Evolutionary conservation across 2,888 invertebrate genomes (phyloP).

Genomic region (Gonocerus acuteangulatus): DNA sequence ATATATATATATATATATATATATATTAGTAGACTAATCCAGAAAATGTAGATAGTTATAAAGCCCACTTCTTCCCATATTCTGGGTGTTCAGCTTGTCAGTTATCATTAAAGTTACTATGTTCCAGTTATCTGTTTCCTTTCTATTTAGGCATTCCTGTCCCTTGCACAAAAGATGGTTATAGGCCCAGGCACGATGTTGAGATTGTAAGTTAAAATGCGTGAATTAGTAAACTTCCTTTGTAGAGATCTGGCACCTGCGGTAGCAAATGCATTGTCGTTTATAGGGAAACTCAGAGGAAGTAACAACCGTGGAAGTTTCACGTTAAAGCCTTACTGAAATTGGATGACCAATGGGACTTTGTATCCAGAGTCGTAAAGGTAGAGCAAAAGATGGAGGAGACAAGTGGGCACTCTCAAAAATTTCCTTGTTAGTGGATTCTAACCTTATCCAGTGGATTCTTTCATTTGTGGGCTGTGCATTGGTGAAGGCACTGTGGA

Average conservation of each 20-base stretch:
- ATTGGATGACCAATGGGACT: neutral
- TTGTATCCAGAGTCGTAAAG: neutral
- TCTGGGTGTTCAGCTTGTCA: too few relatives aligned
- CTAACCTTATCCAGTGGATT: neutral
- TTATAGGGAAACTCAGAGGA: neutral
- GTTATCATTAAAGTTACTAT: too few relatives aligned
- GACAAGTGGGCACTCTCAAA: neutral
- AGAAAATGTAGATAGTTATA: too few relatives aligned
- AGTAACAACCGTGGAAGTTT: neutral
- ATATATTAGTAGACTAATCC: too few relatives aligned
- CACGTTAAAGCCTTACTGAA: neutral
- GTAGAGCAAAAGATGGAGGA: neutral
- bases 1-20: too few relatives aligned
- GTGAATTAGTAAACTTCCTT: too few relatives aligned
- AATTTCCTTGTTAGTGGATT: neutral
- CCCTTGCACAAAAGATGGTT: too few relatives aligned
- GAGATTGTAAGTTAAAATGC: too few relatives aligned
- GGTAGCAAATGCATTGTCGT: neutral
- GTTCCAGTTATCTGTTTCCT: too few relatives aligned
- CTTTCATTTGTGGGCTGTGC: neutral
- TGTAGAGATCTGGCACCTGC: neutral
- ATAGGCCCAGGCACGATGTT: too few relatives aligned
- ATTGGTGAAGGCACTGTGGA: neutral
- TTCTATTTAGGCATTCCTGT: too few relatives aligned
- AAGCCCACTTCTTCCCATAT: too few relatives aligned